Percentiles rank a stretch among this genome's conserved stretches.
Evolutionary conservation across 2,888 invertebrate species (phyloP).

Genomic region (Lepidochrysops patricia): DNA sequence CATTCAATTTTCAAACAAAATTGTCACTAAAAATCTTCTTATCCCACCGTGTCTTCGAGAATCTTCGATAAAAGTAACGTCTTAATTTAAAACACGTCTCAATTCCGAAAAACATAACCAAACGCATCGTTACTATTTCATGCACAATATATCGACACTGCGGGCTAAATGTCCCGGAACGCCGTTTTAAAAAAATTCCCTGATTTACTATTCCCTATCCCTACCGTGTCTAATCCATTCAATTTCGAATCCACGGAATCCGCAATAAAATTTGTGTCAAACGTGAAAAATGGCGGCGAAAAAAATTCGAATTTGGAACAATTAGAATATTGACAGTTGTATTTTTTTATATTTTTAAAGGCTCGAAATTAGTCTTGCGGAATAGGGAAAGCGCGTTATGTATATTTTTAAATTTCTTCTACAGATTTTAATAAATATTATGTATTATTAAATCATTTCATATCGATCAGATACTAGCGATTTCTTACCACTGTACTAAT

Average conservation of each 20-base stretch:
- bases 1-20: too few relatives aligned
- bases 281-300: slow-evolving; percentile 16
- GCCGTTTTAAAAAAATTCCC: slow-evolving; percentile 56
- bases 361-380: too few relatives aligned
- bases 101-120: neutral
- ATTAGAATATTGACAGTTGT: neutral
- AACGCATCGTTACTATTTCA: slow-evolving; percentile 39
- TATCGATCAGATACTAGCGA: too few relatives aligned
- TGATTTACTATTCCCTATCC: slow-evolving; percentile 46
- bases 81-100: neutral
- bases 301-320: slow-evolving; percentile 6
- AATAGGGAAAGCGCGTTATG: too few relatives aligned
- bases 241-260: slow-evolving; percentile 33
- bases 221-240: slow-evolving; percentile 38
- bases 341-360: neutral
- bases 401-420: too few relatives aligned
- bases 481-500: too few relatives aligned
- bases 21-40: too few relatives aligned
- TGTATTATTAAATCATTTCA: too few relatives aligned
- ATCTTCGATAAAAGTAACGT: neutral
- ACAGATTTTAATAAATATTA: too few relatives aligned
- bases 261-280: slow-evolving; percentile 27
- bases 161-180: slow-evolving; percentile 62
- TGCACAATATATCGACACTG: slow-evolving; percentile 54
- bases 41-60: too few relatives aligned